Percentiles rank a stretch among this genome's conserved stretches.
Conservation (phyloP, 2,888 invertebrate genomes). For the Hypselothyrea guttata region DNA sequence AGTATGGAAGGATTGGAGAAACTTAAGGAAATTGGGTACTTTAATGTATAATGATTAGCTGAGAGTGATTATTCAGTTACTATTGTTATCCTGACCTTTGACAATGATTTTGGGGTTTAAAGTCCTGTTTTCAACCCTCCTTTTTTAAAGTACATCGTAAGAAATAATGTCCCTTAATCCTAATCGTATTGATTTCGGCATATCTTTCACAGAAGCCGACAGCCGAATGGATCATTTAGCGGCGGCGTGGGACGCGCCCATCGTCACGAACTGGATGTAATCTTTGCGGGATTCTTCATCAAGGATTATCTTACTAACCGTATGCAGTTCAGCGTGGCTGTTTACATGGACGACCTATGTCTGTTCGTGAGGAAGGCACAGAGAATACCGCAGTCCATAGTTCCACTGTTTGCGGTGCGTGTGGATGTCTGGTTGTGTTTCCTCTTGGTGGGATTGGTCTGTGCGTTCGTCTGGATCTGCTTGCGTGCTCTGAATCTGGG, state of each 20-base stretch:
- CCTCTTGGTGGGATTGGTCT: constrained; percentile 66
- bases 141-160: no score
- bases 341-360: constrained; percentile 82
- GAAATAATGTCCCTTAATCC: not conserved
- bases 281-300: constrained; percentile 81
- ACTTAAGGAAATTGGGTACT: no score
- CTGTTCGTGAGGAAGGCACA: constrained; percentile 81
- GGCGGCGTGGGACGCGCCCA: constrained; percentile 81
- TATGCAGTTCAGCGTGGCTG: constrained; percentile 79
- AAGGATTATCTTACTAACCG: constrained; percentile 81
- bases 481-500: constrained; percentile 65
- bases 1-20: no score
- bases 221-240: constrained; percentile 78
- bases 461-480: constrained; percentile 73
- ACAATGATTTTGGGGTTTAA: no score
- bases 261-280: constrained; percentile 79
- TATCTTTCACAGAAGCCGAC: constrained; percentile 63
- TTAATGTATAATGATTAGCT: no score
- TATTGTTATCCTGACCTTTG: no score
- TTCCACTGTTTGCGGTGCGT: constrained; percentile 80
- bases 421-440: constrained; percentile 80
- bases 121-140: no score
- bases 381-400: constrained; percentile 80
- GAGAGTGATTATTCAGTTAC: no score
- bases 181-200: no score